These are phyloP conservation scores for Ectropis crepuscularia DNA, from an alignment of 2,888 invertebrate species.

Conservation along the genomic window DNA sequence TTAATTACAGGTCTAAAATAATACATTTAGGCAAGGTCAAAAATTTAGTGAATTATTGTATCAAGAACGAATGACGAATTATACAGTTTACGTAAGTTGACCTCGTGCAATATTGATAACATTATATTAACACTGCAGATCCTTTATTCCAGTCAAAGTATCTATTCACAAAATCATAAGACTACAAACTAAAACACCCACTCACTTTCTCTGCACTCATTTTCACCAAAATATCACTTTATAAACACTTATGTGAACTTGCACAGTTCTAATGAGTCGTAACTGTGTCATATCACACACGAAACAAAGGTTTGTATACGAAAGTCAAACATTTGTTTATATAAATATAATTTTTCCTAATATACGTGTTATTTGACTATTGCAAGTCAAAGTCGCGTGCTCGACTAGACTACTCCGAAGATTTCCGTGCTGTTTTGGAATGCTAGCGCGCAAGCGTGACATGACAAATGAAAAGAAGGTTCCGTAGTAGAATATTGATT, in stretches of 20 bases:
- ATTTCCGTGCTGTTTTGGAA: slow-evolving; percentile 31
- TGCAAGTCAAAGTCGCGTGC: slow-evolving; percentile 17
- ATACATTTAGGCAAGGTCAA: too few relatives aligned
- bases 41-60: too few relatives aligned
- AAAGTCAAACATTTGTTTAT: slow-evolving; percentile 9
- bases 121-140: too few relatives aligned
- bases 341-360: slow-evolving; percentile 1
- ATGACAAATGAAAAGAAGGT: slow-evolving; percentile 2
- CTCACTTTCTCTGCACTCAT: slow-evolving; percentile 32
- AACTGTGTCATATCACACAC: background rate
- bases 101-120: too few relatives aligned
- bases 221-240: slow-evolving; percentile 13
- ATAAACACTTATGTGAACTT: background rate
- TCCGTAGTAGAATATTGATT: slow-evolving; percentile 4
- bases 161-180: slow-evolving; percentile 2
- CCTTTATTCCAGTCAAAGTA: background rate
- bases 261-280: background rate
- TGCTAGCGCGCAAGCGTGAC: slow-evolving; percentile 19
- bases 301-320: background rate
- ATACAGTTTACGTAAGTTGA: too few relatives aligned
- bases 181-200: slow-evolving; percentile 2
- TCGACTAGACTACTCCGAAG: slow-evolving; percentile 31
- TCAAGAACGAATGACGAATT: too few relatives aligned
- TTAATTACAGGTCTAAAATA: too few relatives aligned
- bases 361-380: slow-evolving; percentile 12